Base-by-base conservation (phyloP, 2,797 vertebrate species). In the Halcyon badia region DNA sequence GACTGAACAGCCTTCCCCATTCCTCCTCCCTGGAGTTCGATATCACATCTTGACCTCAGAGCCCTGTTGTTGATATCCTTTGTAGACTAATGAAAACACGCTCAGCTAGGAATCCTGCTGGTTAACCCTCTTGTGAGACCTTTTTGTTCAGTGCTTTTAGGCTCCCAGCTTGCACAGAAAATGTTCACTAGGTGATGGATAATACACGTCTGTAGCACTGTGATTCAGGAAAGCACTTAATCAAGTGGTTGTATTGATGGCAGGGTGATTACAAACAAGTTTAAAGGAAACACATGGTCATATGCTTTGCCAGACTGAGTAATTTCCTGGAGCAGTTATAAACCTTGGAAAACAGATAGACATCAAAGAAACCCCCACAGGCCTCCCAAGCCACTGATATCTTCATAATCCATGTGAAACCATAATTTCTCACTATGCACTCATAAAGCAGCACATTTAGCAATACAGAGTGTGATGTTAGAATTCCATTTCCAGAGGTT, bases 211-310 rank as follows among this genome's bases (percentile, higher is more conserved):
- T 25, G 72, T 19, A 39, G 83, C 62, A 20, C 49, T 0, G 0
- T 44, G 62, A 12, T 12, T 26, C 83, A 89, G 88, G 66, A 64
- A 94, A 70, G 83, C 92, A 87, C 94, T 94, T 92, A 75, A 54
- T 65, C 39, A 93, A 94, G 93, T 77, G 68, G 70, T 58, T 93
- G 26, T 92, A 82, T 94, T 76, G 90, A 66, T 58, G 39, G 58
- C 58, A 58, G 66, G 48, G 46, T 39, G 65, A 16, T n/a, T 68
- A 86, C 44, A 58, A 58, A 10, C 11, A 3, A 9, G 17, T 19
- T 31, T 42, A 49, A 86, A 65, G 25, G 62, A 77, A 82, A 35
- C 35, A 21, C 33, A 4, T 13, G 41, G 25, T 35, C 35, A 22
- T 25, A 10, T 2, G 21, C 30, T 73, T 84, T 21, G 22, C 52